phyloP scores from a whole-genome alignment of 2,113 vertebrate species.

The Oostethus manadensis region DNA sequence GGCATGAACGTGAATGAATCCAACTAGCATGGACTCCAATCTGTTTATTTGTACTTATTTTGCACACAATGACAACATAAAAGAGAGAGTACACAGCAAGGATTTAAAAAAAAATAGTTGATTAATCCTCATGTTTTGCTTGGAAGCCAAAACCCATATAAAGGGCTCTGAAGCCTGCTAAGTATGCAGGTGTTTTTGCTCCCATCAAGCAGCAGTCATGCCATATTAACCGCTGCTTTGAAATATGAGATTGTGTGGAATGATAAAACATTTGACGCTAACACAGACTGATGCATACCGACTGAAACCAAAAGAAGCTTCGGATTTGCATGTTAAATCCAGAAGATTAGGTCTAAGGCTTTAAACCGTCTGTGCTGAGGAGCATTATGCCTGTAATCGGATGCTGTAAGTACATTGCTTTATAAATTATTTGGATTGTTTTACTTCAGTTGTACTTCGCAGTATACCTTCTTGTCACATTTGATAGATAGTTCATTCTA shows the following conservation, averaged over 20 bases:
- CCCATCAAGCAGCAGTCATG: constrained; percentile 44
- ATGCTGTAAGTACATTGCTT: constrained; percentile 38
- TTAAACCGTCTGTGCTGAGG: constrained; percentile 32
- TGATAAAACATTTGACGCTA: constrained; percentile 50
- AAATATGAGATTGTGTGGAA: constrained; percentile 43
- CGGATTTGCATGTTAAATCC: constrained; percentile 41
- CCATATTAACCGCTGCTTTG: constrained; percentile 44
- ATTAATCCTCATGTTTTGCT: constrained; percentile 23
- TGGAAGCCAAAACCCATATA: constrained; percentile 27
- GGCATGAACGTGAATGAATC: not conserved
- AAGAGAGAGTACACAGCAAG: not conserved
- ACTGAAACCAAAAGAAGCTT: constrained; percentile 31
- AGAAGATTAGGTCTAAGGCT: constrained; percentile 41
- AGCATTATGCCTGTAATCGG: constrained; percentile 31
- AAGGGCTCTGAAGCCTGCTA: constrained; percentile 37
- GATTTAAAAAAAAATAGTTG: constrained; percentile 18
- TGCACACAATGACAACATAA: constrained; percentile 6
- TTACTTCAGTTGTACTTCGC: constrained; percentile 41
- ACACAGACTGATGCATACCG: constrained; percentile 37
- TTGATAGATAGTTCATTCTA: not conserved
- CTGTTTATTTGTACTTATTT: constrained; percentile 1
- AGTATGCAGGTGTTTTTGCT: constrained; percentile 50
- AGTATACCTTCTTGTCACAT: constrained; percentile 23
- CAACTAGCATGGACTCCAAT: not conserved
- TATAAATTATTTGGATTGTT: constrained; percentile 45